These are phyloP conservation scores for Champsocephalus gunnari DNA, from an alignment of 2,797 vertebrate species.

Conservation along the genomic window DNA sequence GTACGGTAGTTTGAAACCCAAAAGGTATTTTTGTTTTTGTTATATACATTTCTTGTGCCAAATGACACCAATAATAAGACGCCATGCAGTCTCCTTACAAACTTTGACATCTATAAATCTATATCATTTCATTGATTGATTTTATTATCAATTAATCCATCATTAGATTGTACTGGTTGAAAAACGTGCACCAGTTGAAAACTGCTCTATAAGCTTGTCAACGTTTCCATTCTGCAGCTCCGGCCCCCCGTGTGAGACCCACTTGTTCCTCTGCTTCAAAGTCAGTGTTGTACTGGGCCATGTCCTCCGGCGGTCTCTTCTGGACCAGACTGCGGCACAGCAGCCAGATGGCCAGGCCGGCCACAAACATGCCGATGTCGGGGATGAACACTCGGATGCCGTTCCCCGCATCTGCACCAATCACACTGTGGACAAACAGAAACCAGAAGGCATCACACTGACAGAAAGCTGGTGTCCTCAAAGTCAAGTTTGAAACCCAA, in stretches of 20 bases:
- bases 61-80: too few relatives aligned
- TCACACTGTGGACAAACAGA: conserved; percentile 85
- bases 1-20: too few relatives aligned
- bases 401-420: conserved; percentile 93
- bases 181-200: too few relatives aligned
- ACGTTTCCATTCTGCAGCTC: too few relatives aligned
- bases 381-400: conserved; percentile 96
- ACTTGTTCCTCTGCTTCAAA: conserved; percentile 95
- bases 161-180: too few relatives aligned
- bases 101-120: too few relatives aligned
- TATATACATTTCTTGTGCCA: too few relatives aligned
- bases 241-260: conserved; percentile 51
- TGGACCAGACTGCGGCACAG: conserved; percentile 93
- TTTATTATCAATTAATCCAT: too few relatives aligned
- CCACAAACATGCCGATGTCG: conserved; percentile 96
- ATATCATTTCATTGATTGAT: too few relatives aligned
- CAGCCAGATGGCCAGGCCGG: conserved; percentile 92
- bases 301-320: conserved; percentile 89
- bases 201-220: too few relatives aligned
- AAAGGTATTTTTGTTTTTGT: too few relatives aligned
- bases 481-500: background rate
- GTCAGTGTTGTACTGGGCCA: conserved; percentile 91
- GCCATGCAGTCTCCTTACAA: too few relatives aligned
- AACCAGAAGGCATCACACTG: conserved; percentile 20
- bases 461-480: conserved; percentile 18